Base-by-base conservation (phyloP, 1,140 invertebrate species). In the Macrostomum lignano region DNA sequence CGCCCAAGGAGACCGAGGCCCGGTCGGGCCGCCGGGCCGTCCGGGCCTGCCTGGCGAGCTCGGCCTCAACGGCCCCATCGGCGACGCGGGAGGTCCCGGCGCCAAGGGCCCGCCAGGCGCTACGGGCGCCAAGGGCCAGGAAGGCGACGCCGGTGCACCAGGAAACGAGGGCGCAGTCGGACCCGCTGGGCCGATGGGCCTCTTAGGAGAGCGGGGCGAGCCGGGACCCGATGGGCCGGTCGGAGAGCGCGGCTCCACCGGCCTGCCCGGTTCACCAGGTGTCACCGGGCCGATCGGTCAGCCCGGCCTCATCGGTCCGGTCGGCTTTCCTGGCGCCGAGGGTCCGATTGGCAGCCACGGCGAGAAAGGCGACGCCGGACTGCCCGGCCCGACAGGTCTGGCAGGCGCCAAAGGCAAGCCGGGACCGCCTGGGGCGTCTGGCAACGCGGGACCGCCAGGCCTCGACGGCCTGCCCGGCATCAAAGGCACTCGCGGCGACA, bases 11-110 rank as follows among this genome's bases (percentile, higher is more conserved):
- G n/a, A n/a, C n/a, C n/a, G n/a, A n/a, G n/a, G n/a, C n/a, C n/a
- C n/a, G n/a, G n/a, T n/a, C n/a, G n/a, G n/a, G n/a, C n/a, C 63
- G n/a, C 56, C 64, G 45, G 71, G 71, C 15, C 48, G 61, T 25
- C 54, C 59, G 24, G 70, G 70, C 21, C 40, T 67, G 15, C 11
- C n/a, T 10, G 25, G 26, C 13, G 22, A 13, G 7, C 3, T 35
- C 7, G 33, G 33, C 14, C 31, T 35, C 19, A 23, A 23, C 13
- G 33, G 33, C 7, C 20, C 20, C 25, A 23, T 28, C 2, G 33
- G 33, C 3, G 5, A 17, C 3, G 23, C 33, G 2, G 33, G 33
- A 25, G 13, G 23, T 5, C 33, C 33, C 10, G 33, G 33, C 15
- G 22, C 17, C 1, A 35, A 35, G 37, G 26, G 30, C 10, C 13